Evolutionary conservation across 1,140 invertebrate species (phyloP), one percentile per base, ranked within the genome.

Genomic region (Sinonovacula constricta): DNA sequence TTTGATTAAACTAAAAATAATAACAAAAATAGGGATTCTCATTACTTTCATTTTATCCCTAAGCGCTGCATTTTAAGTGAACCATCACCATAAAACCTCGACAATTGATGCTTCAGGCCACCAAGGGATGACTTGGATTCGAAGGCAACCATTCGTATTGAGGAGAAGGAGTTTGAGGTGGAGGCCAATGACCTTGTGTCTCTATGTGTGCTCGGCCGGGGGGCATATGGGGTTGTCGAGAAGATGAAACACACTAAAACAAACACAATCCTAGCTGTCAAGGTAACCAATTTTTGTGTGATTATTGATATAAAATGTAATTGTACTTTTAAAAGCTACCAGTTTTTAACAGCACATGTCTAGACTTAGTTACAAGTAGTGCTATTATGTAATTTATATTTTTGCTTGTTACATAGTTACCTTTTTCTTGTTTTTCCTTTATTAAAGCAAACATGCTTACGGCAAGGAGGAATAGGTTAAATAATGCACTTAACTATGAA

Each of bases 141-240:
- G 14, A 86, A 86, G 62, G 84, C 89, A 7, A 90, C 88, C 0
- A 84, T 91, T 36, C 87, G 85, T 24, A 88, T 90, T 28, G 86
- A 82, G 28, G 88, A 84, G 30, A 80, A 88, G 30, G 86, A 86
- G 26, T 90, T 90, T 82, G 88, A 87, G 28, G 86, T 88, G 63
- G 88, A 91, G 57, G 87, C 90, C 15, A 82, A 83, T 76, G 90
- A 91, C 62, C 70, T 91, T 10, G 83, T 88, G 66, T 78, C 67
- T 26, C 82, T 97, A 36, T 95, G 96, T 3, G 96, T 97, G 88
- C 92, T 99, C 45, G 98, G 98, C 54, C 95, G 95, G 88, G 98
- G 98, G 3, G 98, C 97, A 15, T 99, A 96, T 90, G 98, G 98
- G 10, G 96, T 98, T 91, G 98, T 99, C 15, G 96, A 98, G 5